Conservation (phyloP, 2,113 vertebrate species). For the Fulica atra region DNA sequence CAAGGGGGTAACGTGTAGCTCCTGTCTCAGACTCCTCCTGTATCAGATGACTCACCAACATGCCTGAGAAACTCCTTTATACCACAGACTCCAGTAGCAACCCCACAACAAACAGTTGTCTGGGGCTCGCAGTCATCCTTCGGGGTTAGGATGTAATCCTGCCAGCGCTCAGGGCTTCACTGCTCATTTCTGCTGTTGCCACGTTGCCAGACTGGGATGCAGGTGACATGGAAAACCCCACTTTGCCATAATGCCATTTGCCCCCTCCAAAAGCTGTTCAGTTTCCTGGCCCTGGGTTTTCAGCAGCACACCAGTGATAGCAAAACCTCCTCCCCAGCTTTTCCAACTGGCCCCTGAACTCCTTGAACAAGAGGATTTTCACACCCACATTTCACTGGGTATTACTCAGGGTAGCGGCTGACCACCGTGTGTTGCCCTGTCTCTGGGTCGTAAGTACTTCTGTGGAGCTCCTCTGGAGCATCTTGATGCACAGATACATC, state of each 20-base stretch:
- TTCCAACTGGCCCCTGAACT: neutral
- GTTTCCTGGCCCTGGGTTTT: neutral
- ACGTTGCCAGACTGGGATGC: neutral
- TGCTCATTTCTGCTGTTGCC: neutral
- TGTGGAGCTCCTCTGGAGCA: neutral
- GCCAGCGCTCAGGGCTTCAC: neutral
- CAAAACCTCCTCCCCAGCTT: neutral
- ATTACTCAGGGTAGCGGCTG: neutral
- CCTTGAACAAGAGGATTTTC: neutral
- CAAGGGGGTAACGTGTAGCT: conserved; percentile 37
- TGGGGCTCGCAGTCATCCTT: neutral
- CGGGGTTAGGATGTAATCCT: conserved; percentile 24
- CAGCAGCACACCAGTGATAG: neutral
- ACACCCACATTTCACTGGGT: neutral
- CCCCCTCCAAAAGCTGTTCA: neutral
- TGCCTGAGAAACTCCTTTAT: conserved; percentile 73
- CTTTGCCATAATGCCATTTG: neutral
- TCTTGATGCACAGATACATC: neutral
- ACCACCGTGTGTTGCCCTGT: neutral
- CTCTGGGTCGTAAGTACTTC: neutral
- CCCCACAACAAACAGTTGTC: conserved; percentile 78
- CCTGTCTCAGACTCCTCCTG: conserved; percentile 56
- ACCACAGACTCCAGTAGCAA: conserved; percentile 77
- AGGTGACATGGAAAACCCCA: neutral
- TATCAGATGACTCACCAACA: conserved; percentile 73